Evolutionary conservation across 2,797 vertebrate genomes (phyloP).

Genomic region (Rhinella marina): DNA sequence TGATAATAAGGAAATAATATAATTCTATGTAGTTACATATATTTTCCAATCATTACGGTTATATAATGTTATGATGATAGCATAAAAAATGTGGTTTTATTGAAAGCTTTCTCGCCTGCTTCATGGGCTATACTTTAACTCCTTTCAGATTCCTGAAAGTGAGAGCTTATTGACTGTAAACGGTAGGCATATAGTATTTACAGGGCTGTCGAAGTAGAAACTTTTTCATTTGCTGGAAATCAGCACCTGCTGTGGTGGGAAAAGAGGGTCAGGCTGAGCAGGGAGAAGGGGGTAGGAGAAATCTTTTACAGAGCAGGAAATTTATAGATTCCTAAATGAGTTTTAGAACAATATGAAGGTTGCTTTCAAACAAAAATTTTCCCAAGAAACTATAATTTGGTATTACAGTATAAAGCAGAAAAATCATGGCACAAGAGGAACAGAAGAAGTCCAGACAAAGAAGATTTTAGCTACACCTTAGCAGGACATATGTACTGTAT

Average conservation of each 20-base stretch:
- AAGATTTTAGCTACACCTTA: not conserved
- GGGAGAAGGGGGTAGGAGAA: not conserved
- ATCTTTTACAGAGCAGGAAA: not conserved
- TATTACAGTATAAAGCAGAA: not conserved
- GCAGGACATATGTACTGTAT: not conserved
- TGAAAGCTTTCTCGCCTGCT: not conserved
- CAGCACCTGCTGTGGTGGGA: conserved; percentile 11
- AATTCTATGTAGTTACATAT: not conserved
- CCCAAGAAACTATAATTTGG: not conserved
- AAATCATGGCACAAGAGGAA: not conserved
- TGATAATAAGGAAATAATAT: conserved; percentile 12
- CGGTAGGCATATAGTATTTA: conserved; percentile 31
- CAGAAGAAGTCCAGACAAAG: not conserved
- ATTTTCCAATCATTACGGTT: conserved; percentile 25
- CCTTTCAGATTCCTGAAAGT: conserved; percentile 13
- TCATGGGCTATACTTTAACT: conserved; percentile 22
- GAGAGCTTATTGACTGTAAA: conserved; percentile 37
- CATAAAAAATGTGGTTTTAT: conserved; percentile 29
- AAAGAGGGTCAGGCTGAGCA: not conserved
- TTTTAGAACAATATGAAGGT: not conserved
- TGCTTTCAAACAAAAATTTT: conserved; percentile 8
- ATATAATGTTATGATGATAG: conserved; percentile 10
- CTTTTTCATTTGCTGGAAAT: conserved; percentile 38
- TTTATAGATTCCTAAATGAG: conserved; percentile 15
- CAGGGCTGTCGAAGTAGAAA: conserved; percentile 20